Evolutionary conservation across 2,113 vertebrate genomes (phyloP), one percentile per base, ranked within the genome.

Genomic region (Puffinus mauretanicus): DNA sequence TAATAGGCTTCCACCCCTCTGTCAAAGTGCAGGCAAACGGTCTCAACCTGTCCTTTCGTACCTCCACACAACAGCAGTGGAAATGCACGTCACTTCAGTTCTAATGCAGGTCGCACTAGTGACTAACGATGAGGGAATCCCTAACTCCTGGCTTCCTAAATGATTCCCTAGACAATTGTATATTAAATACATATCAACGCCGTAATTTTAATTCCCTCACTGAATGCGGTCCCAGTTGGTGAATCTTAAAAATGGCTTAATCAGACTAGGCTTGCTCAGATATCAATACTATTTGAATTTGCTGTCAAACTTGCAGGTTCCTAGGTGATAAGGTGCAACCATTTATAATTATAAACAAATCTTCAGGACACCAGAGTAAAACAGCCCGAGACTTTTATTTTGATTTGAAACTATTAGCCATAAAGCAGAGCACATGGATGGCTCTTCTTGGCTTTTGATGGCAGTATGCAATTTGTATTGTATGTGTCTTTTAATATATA

Each of bases 391-490:
- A 72, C 70, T 69, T 96, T 91, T 75, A 24, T 94, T 96, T 93
- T 93, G 71, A 87, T 93, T 96, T 82, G 86, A 94, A 95, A 95
- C 94, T 92, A 44, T 95, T 92, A 78, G 95, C 95, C 96, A 96
- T 97, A 95, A 94, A 96, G 95, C 90, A 95, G 97, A 95, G 97
- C 61, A 51, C 36, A 17, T 11, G 93, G 91, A 72, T 13, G 94
- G 97, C 96, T 94, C 97, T 97, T 88, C 91, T 88, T 86, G 96
- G 93, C 94, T 97, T 94, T 83, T 58, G 90, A 93, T 88, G 93
- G 98, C 97, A 97, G 97, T 97, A 96, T 98, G 97, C 97, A 98
- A 95, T 98, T 97, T 98, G 93, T 98, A 97, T 97, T 97, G 94
- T 97, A 92, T 65, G 75, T 96, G 93, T 97, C 96, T 97, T 96